phyloP scores from a whole-genome alignment of 2,888 invertebrate species.

The Andrena marginata region DNA sequence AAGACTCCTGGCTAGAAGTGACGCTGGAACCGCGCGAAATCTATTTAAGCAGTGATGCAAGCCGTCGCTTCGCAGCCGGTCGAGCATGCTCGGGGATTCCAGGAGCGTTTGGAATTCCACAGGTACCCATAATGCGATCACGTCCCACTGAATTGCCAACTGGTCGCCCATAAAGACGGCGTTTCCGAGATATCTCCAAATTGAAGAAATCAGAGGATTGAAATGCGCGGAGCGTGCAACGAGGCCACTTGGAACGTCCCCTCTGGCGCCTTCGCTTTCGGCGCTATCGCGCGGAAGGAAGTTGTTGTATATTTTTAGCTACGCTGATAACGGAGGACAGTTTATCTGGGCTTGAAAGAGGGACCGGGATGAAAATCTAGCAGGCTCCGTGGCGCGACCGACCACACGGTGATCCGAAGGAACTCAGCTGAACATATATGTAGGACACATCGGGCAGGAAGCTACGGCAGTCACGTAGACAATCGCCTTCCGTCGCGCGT shows the following conservation, averaged over 20 bases:
- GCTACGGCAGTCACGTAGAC: conserved; percentile 79
- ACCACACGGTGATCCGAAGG: conserved; percentile 45
- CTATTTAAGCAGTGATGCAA: background rate
- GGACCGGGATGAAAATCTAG: conserved; percentile 28
- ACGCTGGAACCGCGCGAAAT: background rate
- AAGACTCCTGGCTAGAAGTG: background rate
- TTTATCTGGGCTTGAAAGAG: background rate
- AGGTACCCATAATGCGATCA: conserved; percentile 36
- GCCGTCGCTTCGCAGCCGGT: conserved; percentile 12
- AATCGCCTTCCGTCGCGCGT: conserved; percentile 80
- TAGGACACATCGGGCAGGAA: conserved; percentile 80
- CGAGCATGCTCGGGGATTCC: conserved; percentile 34
- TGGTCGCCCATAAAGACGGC: conserved; percentile 18
- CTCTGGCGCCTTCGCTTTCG: background rate
- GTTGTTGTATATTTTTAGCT: background rate
- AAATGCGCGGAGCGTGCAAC: background rate
- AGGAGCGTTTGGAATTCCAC: conserved; percentile 13
- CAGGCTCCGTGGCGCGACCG: conserved; percentile 23
- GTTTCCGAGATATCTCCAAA: conserved; percentile 5
- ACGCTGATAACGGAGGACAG: background rate
- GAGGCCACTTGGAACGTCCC: background rate
- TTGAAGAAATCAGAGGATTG: background rate
- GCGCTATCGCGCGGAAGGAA: background rate
- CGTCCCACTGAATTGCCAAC: conserved; percentile 40
- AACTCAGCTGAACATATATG: conserved; percentile 72